These are phyloP conservation scores for Thereva nobilitata DNA, from an alignment of 2,888 invertebrate genomes.

Conservation along the genomic window DNA sequence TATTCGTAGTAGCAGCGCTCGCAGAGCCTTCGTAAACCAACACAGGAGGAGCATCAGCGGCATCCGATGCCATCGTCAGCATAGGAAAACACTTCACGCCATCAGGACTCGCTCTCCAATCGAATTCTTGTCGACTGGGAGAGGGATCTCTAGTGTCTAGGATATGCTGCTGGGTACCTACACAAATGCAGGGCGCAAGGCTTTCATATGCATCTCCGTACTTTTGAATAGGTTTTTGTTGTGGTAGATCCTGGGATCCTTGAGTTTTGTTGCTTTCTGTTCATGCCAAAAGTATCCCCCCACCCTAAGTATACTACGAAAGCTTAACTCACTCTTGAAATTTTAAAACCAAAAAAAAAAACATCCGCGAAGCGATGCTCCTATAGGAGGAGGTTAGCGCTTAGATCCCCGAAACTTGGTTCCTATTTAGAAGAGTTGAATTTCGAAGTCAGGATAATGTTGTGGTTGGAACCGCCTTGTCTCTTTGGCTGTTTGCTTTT, in stretches of 20 bases:
- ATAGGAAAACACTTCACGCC: slow-evolving; percentile 34
- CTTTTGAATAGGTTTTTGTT: slow-evolving; percentile 25
- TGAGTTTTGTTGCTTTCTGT: slow-evolving; percentile 5
- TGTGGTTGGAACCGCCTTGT: no score
- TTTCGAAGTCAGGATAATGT: slow-evolving; percentile 22
- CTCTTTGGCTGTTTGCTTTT: no score
- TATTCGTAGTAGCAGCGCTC: background rate
- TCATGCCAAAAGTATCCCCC: background rate
- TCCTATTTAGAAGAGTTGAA: slow-evolving; percentile 10
- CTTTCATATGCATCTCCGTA: slow-evolving; percentile 16
- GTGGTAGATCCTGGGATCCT: background rate
- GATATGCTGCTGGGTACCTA: background rate
- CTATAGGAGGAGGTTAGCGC: slow-evolving; percentile 19
- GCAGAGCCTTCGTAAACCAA: slow-evolving; percentile 3
- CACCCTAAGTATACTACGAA: slow-evolving; percentile 6
- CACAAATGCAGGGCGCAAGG: slow-evolving; percentile 9
- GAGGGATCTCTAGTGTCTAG: slow-evolving; percentile 9
- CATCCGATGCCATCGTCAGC: slow-evolving; percentile 25
- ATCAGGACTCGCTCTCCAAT: slow-evolving; percentile 34
- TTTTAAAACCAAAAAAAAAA: slow-evolving; percentile 9
- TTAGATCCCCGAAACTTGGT: slow-evolving; percentile 17
- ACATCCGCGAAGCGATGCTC: slow-evolving; percentile 20
- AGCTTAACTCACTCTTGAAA: slow-evolving; percentile 6
- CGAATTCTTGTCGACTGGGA: slow-evolving; percentile 25
- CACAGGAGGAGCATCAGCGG: slow-evolving; percentile 32